Base-by-base conservation (phyloP, 1,140 invertebrate genomes). In the Bombyx mori region DNA sequence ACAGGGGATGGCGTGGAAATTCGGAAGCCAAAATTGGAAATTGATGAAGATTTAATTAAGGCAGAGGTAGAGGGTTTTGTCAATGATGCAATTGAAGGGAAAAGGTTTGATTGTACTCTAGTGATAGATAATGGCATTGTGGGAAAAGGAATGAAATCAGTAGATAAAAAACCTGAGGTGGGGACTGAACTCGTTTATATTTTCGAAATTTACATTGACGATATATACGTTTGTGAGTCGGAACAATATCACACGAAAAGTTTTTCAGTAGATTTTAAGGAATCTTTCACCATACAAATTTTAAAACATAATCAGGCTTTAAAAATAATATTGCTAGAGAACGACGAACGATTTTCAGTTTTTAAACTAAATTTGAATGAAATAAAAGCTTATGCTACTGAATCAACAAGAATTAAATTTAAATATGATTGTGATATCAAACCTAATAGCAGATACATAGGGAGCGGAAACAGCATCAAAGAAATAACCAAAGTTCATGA, bases 171-270 rank as follows among this genome's bases (percentile, higher is more conserved):
- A 51, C 26, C 2, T 5, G n/a, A n/a, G n/a, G n/a, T n/a, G n/a
- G 26, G 26, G 26, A 4, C 26, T 35, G 22, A 51, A 52, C 63
- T 63, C 26, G 56, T 50, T n/a, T 79, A 73, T 57, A 63, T 63
- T 47, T 80, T 85, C 44, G 71, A 79, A 60, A 56, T 86, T 45
- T 79, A 71, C 42, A 71, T 86, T 12, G 82, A 86, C 56, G 65
- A 81, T 58, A 63, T 77, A 18, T 84, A 81, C 67, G 83, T 85
- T 9, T 85, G 83, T 54, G 68, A 79, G 64, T 77, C 80, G 18
- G 79, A 86, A 54, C 50, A 58, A 42, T 74, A 71, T 58, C 54
- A 10, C 55, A 66, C 60, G 56, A 48, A 56, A 48, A 66, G 58
- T 12, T 64, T 61, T 47, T 54, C 57, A 57, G 51, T 79, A 18